Evolutionary conservation across 1,140 invertebrate species (phyloP), one percentile per base, ranked within the genome.

Genomic region (Rhyacophila brunnea): DNA sequence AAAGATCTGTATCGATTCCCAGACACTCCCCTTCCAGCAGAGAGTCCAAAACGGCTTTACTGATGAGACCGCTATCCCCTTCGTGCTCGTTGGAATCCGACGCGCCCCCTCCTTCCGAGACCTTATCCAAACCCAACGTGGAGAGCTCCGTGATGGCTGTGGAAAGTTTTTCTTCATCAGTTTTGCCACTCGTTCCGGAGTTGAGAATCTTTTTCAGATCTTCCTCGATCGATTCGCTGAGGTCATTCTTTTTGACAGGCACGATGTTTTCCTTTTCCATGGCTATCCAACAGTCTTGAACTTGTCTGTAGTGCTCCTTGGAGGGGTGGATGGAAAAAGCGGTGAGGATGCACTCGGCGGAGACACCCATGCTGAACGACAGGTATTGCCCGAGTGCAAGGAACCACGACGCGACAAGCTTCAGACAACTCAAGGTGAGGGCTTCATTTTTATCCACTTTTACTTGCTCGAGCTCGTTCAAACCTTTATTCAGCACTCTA

Each of bases 401-500:
- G 66, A 79, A 76, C 76, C 76, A 79, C 32, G 60, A 50, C 11
- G 70, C 61, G 9, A 79, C 55, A 1, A 66, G 71, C 49, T 73
- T 62, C 28, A 73, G 70, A 2, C 58, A 56, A 0, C 43, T 52
- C 47, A 15, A 71, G 66, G 1, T 73, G 67, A 32, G 45, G 13
- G 9, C 34, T 2, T 17, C 52, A 10, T 42, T 23, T 10, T 73
- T 71, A 0, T 69, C 43, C 46, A 70, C 70, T 70, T 75, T 64
- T 34, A 76, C 55, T 71, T 89, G 81, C 68, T 90, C 87, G 64
- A 90, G 67, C 67, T 87, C 84, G 66, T 90, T 91, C 82, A 90
- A 86, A 66, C 90, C 88, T 5, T 83, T 82, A 3, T 86, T 88
- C 48, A 90, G 78, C 0, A 86, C 87, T 52, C 84, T 79, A 17